Evolutionary conservation across 1,140 invertebrate species (phyloP).

Genomic region (Drosophila lini): DNA sequence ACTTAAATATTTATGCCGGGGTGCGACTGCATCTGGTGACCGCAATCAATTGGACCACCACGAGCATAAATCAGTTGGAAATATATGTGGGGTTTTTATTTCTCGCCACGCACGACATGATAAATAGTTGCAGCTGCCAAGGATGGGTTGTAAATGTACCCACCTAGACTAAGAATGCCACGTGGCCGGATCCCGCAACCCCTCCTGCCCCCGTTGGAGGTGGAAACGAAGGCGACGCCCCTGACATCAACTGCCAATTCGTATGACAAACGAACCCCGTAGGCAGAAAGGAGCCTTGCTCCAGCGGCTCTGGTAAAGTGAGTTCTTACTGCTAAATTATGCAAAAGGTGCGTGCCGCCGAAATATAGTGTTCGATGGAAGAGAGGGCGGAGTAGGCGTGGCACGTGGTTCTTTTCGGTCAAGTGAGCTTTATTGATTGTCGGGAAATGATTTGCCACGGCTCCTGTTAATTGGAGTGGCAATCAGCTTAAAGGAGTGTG

Average conservation of each 20-base stretch:
- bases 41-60: constrained; percentile 59
- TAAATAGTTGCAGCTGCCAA: constrained; percentile 53
- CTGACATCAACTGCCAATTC: constrained; percentile 56
- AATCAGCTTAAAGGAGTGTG: constrained; percentile 17
- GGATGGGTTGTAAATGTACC: constrained; percentile 30
- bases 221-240: constrained; percentile 38
- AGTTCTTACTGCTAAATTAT: constrained; percentile 45
- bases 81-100: constrained; percentile 31
- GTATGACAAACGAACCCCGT: constrained; percentile 46
- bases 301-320: constrained; percentile 58
- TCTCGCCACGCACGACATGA: constrained; percentile 47
- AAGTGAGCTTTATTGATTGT: constrained; percentile 50
- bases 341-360: constrained; percentile 41
- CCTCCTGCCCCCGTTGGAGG: not conserved
- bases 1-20: constrained; percentile 54
- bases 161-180: constrained; percentile 47
- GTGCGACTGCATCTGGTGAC: constrained; percentile 44
- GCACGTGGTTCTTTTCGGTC: not conserved
- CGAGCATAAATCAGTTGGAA: constrained; percentile 63
- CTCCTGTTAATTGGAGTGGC: constrained; percentile 20
- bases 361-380: constrained; percentile 8
- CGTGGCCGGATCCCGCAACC: constrained; percentile 40
- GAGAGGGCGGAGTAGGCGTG: not conserved
- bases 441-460: constrained; percentile 48
- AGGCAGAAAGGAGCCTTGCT: constrained; percentile 4